Evolutionary conservation across 2,797 vertebrate genomes (phyloP), one percentile per base, ranked within the genome.

Genomic region (Danio choprae): DNA sequence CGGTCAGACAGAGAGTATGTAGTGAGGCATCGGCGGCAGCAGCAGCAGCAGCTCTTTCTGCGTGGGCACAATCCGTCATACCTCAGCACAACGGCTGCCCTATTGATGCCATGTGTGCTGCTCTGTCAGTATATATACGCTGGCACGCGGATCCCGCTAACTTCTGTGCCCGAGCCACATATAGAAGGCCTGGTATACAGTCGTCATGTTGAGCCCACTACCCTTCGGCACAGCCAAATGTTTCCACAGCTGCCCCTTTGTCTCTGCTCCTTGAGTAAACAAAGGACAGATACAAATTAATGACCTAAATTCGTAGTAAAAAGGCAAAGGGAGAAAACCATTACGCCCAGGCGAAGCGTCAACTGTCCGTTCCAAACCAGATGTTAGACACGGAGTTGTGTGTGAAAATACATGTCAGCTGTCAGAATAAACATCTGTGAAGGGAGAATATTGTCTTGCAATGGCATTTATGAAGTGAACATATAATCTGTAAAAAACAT

Each of bases 221-320:
- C 96, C 96, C 97, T 95, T 97, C 95, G 95, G 97, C 96, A 95
- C 92, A 95, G 96, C 96, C 97, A 99, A 98, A 98, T 98, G 96
- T 94, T 97, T 96, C 95, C 90, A 96, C 97, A 98, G 97, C 97
- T 98, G 97, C 96, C 97, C 97, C 95, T 97, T 98, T 98, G 97
- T 98, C 96, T 95, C 92, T 92, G 88, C 96, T 97, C 95, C 96
- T 97, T 97, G 97, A 97, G 96, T 98, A 97, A 98, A 98, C 97
- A 99, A 98, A 98, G 96, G 96, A 95, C 96, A 98, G 97, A 97
- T 98, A 97, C 97, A 98, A 98, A 98, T 97, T 97, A 99, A 97
- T 99, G 97, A 98, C 97, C 97, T 97, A 97, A 97, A 99, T 98
- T 97, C 96, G 96, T 94, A 92, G 87, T 83, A 94, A 94, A 94